Evolutionary conservation across 2,888 invertebrate species (phyloP), one percentile per base, ranked within the genome.

Genomic region (Argyra leucocephala): DNA sequence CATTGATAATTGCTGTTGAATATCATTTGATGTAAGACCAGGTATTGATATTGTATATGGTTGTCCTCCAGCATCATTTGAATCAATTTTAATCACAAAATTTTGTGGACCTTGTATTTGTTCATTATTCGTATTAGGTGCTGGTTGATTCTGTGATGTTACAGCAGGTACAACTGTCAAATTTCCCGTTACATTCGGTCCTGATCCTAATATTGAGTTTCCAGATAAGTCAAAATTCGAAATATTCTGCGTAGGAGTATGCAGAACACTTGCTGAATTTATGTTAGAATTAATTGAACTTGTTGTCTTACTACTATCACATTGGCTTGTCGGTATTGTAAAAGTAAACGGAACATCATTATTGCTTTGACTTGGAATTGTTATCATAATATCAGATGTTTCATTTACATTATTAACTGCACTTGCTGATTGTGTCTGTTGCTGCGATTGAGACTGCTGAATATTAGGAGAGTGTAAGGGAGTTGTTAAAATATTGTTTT

Each of bases 31-130:
- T 22, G 78, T 77, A 26, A 78, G 78, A 64, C 79, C 75, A n/a
- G 80, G 79, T 69, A 79, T 78, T 12, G 80, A 78, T 65, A 79
- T 77, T 36, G 80, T 78, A 70, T 78, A 80, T 57, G 80, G 80
- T 69, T 78, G 76, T n/a, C 73, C 67, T 23, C 71, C 70, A 64
- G 76, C 77, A 68, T 73, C 75, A 67, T 77, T 77, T 1, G 64
- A 64, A 73, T 80, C 80, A 64, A 80, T 78, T 72, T 79, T 77
- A 66, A 80, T 80, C 69, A 79, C 74, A 73, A 79, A 76, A 72
- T 79, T 78, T 70, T 77, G 76, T 65, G 75, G 72, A 65, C 75
- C 74, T 66, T 69, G 70, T 72, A 70, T 69, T 73, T 72, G 69
- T 61, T 24, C 24, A 1, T 24, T 9, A 21, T 61, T 61, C 15